Evolutionary conservation across 2,888 invertebrate genomes (phyloP), one percentile per base, ranked within the genome.

Genomic region (Caradrina kadenii): DNA sequence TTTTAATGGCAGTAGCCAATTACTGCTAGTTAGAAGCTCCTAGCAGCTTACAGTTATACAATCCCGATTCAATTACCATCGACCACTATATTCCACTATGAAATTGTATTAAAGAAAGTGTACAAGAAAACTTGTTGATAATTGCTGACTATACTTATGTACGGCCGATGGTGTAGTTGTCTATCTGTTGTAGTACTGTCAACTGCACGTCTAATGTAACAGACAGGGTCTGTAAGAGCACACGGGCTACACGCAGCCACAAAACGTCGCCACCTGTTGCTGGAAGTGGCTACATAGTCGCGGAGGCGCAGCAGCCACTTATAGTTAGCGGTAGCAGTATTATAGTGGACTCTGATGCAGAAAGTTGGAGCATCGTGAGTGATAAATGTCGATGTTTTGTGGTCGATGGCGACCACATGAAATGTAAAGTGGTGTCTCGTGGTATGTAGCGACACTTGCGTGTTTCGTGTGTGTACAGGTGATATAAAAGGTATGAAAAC

Each of bases 71-170:
- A 64, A 73, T 78, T 68, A 78, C 39, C 54, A 69, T 68, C 48
- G 72, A 81, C 59, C 79, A 78, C 49, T 66, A n/a, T 52, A 21
- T 52, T 79, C 78, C 81, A 83, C 82, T 85, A 80, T 78, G 79
- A 87, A 84, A 84, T 82, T 87, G 85, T 87, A 83, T 80, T 78
- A 86, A 90, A 89, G 90, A 90, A 91, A 91, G 88, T 89, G 77
- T 85, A 85, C 87, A 89, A 90, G 90, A 88, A 90, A 90, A 91
- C 88, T 86, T 63, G 87, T 83, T 82, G 88, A 89, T 92, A 87
- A 89, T 90, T 87, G 85, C 76, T 73, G 65, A 82, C 74, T 75
- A 80, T 82, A 78, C 81, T 85, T 79, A 75, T 72, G 79, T 79
- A 62, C 63, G 79, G 78, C 82, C 80, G 88, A 76, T 62, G 73